phyloP scores from a whole-genome alignment of 1,140 invertebrate genomes.

The Cyrtorhinus lividipennis region DNA sequence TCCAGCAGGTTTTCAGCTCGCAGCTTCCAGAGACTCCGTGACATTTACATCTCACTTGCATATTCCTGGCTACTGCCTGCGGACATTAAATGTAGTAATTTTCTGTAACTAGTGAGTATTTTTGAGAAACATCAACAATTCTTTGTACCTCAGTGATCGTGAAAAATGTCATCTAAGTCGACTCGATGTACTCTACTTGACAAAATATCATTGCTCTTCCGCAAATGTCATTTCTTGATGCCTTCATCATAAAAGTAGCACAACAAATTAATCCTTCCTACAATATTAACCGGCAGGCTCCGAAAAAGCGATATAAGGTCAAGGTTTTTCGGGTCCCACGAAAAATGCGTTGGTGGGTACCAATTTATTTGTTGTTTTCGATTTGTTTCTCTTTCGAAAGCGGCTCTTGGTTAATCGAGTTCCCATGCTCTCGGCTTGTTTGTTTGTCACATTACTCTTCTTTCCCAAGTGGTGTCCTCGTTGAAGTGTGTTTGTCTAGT shows the following conservation, averaged over 20 bases:
- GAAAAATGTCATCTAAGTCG: neutral
- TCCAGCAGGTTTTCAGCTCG: slow-evolving; percentile 86
- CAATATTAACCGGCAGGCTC: too few species aligned
- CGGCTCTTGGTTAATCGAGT: neutral
- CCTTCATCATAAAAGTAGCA: too few species aligned
- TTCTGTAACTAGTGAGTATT: neutral
- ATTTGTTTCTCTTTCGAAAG: neutral
- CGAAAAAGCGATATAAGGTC: too few species aligned
- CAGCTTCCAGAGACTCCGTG: slow-evolving; percentile 92
- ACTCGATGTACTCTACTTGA: too few species aligned
- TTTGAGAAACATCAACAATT: neutral
- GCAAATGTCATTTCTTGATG: too few species aligned
- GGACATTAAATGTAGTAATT: slow-evolving; percentile 26
- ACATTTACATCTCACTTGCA: slow-evolving; percentile 81
- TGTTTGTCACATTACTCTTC: neutral
- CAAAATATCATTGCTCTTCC: too few species aligned
- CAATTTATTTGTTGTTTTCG: neutral
- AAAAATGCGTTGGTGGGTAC: too few species aligned
- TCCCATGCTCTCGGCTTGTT: neutral
- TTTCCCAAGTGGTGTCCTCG: neutral
- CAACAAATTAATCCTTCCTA: too few species aligned
- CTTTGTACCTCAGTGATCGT: neutral
- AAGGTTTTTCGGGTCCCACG: too few species aligned
- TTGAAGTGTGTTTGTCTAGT: neutral
- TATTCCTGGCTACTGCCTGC: slow-evolving; percentile 69